Evolutionary conservation across 30 jellyfish, hydroid and myxozoan species (phyloP).

Genomic region (Turritopsis dohrnii): DNA sequence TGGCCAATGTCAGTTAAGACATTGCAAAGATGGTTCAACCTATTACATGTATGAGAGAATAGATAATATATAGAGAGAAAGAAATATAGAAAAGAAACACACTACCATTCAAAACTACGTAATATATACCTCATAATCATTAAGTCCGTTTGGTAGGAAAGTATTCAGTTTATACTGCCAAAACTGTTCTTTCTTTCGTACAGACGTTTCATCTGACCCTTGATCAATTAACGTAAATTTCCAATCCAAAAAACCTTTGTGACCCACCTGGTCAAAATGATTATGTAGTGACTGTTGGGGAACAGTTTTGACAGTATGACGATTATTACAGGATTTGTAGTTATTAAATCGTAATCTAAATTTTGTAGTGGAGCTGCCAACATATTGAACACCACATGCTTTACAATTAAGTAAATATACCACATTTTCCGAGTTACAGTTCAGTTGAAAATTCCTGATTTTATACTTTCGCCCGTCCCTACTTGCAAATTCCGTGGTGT

Average conservation of each 20-base stretch:
- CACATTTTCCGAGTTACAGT: no score
- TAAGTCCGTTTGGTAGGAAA: neutral
- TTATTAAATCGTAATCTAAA: neutral
- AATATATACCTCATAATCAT: neutral
- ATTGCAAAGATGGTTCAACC: neutral
- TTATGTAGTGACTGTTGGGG: constrained; percentile 1
- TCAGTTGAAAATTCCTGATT: no score
- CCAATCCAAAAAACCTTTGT: neutral
- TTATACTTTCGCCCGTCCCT: no score
- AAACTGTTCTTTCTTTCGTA: neutral
- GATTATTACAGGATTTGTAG: neutral
- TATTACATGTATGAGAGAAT: neutral
- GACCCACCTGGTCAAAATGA: neutral
- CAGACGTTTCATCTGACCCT: neutral
- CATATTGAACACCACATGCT: no score
- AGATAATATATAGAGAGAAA: neutral
- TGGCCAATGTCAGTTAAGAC: neutral
- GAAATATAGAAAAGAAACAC: neutral
- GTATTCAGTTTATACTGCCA: neutral
- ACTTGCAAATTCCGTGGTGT: no score
- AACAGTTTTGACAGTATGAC: constrained; percentile 2
- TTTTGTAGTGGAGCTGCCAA: neutral
- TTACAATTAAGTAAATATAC: no score
- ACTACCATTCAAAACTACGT: neutral
- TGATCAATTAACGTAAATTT: neutral